Evolutionary conservation across 2,113 vertebrate species (phyloP).

Genomic region (Pterocles gutturalis): DNA sequence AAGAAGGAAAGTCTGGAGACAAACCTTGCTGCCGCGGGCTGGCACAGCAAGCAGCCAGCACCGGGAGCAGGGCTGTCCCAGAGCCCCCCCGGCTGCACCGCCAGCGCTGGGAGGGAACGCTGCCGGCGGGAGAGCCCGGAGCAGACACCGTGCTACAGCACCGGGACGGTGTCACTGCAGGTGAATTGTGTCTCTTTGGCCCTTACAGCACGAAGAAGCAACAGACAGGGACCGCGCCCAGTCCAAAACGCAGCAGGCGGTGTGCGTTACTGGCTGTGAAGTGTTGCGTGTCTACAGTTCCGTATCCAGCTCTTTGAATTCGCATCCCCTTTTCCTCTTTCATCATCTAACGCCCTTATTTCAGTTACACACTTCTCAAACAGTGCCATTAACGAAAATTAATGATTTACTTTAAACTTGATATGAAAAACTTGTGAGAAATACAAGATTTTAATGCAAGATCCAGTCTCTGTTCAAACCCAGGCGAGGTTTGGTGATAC

Average conservation of each 20-base stretch:
- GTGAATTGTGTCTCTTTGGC: too few relatives aligned
- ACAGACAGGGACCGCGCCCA: too few relatives aligned
- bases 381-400: not conserved
- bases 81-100: not conserved
- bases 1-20: not conserved
- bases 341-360: not conserved
- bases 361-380: not conserved
- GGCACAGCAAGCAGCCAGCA: not conserved
- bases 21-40: not conserved
- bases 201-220: too few relatives aligned
- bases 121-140: too few relatives aligned
- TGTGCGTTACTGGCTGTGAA: too few relatives aligned
- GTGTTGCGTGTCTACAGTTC: accelerated
- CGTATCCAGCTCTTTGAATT: not conserved
- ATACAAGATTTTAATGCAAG: not conserved
- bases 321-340: not conserved
- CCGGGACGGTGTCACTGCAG: too few relatives aligned
- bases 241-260: too few relatives aligned
- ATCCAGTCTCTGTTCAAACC: not conserved
- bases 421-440: not conserved
- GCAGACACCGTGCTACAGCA: too few relatives aligned
- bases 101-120: too few relatives aligned
- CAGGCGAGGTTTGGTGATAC: not conserved
- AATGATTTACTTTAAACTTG: not conserved
- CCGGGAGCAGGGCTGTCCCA: not conserved